Base-by-base conservation (phyloP, 1,140 invertebrate genomes). In the Zaprionus inermis region DNA sequence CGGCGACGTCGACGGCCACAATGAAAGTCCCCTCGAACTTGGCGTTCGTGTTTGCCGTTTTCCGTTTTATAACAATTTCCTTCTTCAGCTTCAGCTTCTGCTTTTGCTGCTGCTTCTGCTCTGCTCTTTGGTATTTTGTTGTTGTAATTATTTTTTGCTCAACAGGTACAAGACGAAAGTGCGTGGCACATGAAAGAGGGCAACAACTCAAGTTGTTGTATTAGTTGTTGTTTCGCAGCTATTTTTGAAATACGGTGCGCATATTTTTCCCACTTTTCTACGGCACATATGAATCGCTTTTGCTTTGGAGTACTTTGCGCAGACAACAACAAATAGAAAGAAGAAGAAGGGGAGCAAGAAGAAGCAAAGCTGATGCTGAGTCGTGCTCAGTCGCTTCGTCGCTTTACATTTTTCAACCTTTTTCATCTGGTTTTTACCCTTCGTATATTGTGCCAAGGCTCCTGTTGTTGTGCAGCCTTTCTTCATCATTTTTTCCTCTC, bases 151-250 rank as follows among this genome's bases (percentile, higher is more conserved):
- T 79, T 79, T 85, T 84, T 67, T 68, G 84, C 80, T 89, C 84
- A 89, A 89, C 84, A 89, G 84, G 84, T 89, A 89, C 72, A 79
- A 80, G 60, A 57, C 56, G 52, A 68, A 58, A 70, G 59, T 71
- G 51, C 59, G 65, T 68, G 52, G 70, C 56, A 34, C 22, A 65
- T 16, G 60, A 67, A 64, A 66, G 72, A 60, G 63, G 67, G 56
- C 65, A 61, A 56, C 41, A n/a, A 32, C 18, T 52, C 68, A 28
- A 64, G 12, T 52, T 60, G 58, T 28, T 28, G 1, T 28, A 28
- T 28, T 28, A 5, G 24, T 24, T 22, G 9, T 34, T 36, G 58
- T 51, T 51, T 6, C 24, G 49, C 41, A 20, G 34, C 63, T 74
- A 70, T 70, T 74, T 74, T 74, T 74, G 66, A 72, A 72, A 59